phyloP scores from a whole-genome alignment of 2,797 vertebrate genomes.

The Lutjanus campechanus region DNA sequence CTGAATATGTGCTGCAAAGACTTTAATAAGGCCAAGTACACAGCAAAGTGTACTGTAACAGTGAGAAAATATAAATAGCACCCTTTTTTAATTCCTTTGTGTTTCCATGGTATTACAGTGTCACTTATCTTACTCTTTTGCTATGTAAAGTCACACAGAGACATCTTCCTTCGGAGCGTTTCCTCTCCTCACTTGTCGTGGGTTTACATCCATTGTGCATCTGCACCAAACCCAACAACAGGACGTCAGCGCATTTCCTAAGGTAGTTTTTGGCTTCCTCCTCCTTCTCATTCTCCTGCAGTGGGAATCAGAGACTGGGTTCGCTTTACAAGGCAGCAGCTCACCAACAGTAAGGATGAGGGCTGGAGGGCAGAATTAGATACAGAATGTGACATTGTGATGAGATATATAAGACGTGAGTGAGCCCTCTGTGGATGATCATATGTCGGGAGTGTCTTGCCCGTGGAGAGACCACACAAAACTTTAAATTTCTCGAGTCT shows the following conservation, averaged over 20 bases:
- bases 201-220: conserved; percentile 45
- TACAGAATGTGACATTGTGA: conserved; percentile 22
- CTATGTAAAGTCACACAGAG: conserved; percentile 8
- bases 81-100: conserved; percentile 2
- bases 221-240: conserved; percentile 65
- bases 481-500: background rate
- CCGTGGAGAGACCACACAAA: background rate
- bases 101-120: conserved; percentile 7
- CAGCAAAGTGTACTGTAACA: background rate
- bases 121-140: conserved; percentile 10
- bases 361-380: conserved; percentile 15
- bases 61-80: conserved; percentile 4
- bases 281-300: conserved; percentile 14
- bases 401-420: conserved; percentile 14
- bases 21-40: background rate
- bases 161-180: conserved; percentile 41
- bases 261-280: conserved; percentile 62
- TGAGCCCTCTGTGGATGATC: conserved; percentile 12
- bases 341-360: conserved; percentile 8
- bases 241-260: conserved; percentile 70
- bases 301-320: conserved; percentile 18
- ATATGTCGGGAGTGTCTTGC: background rate
- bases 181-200: conserved; percentile 34
- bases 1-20: background rate
- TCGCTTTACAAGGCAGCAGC: conserved; percentile 29